Evolutionary conservation across 2,797 vertebrate genomes (phyloP), one percentile per base, ranked within the genome.

Genomic region (Erpetoichthys calabaricus): DNA sequence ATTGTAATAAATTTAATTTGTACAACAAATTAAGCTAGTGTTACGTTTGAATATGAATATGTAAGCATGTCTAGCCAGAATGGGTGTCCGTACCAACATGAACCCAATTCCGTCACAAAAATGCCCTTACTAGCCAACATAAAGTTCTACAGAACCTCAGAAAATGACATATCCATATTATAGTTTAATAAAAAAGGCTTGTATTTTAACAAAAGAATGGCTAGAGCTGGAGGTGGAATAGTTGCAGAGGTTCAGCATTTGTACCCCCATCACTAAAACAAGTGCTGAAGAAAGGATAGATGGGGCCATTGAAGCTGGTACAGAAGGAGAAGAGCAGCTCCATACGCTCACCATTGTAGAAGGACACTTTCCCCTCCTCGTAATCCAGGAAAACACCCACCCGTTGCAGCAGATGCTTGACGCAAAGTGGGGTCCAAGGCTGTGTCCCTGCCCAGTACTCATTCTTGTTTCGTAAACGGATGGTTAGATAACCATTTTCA

Each of bases 251-350:
- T 57, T 83, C 83, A 1, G 76, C 3, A 7, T 75, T 85, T 59
- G 72, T 77, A 42, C 57, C 62, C 45, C 63, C 73, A 0, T 82
- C 79, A 0, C 79, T 81, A 44, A 93, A 82, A 63, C 90, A 92
- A 2, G 89, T 87, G 75, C 89, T 92, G 72, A 93, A 91, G 74
- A 93, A 92, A 50, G 90, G 88, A 60, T 81, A 88, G 45, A 69
- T 80, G 6, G 73, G 85, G 51, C 73, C 67, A 0, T 73, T 68
- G 0, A 83, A 81, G 44, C 78, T 81, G 4, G 71, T 71, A 60
- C 64, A 60, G 60, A 91, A 93, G 0, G 80, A 77, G 75, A 77
- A 88, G 45, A 93, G 73, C 59, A 88, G 80, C 7, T 72, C 76
- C 89, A 92, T 88, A 43, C 83, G 62, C 2, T 82, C 72, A 0